Conservation (phyloP, 2,113 vertebrate species). For the Lutjanus erythropterus region DNA sequence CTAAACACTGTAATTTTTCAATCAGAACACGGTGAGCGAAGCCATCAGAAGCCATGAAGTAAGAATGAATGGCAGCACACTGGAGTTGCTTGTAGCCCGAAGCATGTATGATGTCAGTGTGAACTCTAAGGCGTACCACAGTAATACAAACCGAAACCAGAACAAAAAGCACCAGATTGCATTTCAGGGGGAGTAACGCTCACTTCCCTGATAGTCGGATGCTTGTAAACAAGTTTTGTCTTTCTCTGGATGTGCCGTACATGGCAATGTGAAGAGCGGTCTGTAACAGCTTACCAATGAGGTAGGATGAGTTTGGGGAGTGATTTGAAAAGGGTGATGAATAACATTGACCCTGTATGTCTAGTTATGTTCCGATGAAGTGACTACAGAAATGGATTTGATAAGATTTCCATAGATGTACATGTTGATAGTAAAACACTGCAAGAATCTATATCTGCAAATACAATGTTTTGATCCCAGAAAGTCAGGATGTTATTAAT, state of each 20-base stretch:
- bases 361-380: neutral
- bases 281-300: neutral
- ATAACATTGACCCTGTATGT: neutral
- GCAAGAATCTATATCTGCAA: neutral
- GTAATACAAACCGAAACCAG: slow-evolving; percentile 54
- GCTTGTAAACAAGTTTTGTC: slow-evolving; percentile 35
- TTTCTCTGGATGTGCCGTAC: slow-evolving; percentile 23
- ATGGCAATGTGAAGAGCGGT: slow-evolving; percentile 11
- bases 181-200: slow-evolving; percentile 50
- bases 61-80: slow-evolving; percentile 19
- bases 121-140: slow-evolving; percentile 34
- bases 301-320: neutral
- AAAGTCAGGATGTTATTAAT: slow-evolving; percentile 14
- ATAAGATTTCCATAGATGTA: neutral
- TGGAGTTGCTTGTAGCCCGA: slow-evolving; percentile 40
- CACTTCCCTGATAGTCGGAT: slow-evolving; percentile 33
- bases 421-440: neutral
- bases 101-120: slow-evolving; percentile 71
- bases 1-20: slow-evolving; percentile 55
- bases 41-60: slow-evolving; percentile 13
- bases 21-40: slow-evolving; percentile 31
- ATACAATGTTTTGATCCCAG: neutral
- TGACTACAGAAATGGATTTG: neutral
- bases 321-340: slow-evolving; percentile 11
- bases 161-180: slow-evolving; percentile 57